phyloP scores from a whole-genome alignment of 2,797 vertebrate species.

The Notolabrus celidotus region DNA sequence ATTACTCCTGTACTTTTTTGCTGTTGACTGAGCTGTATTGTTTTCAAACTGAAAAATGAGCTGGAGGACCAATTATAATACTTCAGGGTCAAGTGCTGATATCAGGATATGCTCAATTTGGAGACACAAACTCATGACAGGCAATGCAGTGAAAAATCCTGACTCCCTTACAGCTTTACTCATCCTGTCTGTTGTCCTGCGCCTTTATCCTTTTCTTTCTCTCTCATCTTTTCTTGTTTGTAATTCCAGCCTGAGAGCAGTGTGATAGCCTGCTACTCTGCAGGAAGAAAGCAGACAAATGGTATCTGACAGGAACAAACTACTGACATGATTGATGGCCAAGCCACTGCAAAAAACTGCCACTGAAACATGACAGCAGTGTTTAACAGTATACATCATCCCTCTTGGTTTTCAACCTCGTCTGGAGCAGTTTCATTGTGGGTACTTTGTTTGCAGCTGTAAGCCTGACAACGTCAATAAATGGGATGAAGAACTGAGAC shows the following conservation, averaged over 20 bases:
- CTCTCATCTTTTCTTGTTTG: constrained; percentile 58
- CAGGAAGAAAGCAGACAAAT: constrained; percentile 61
- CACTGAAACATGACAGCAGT: constrained; percentile 56
- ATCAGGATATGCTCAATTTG: background rate
- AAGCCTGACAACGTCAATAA: constrained; percentile 28
- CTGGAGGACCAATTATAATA: background rate
- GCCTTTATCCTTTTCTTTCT: constrained; percentile 26
- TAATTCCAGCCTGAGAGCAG: constrained; percentile 59
- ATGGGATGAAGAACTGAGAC: background rate
- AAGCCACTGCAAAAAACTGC: constrained; percentile 36
- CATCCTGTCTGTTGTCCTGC: constrained; percentile 1
- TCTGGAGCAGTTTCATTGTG: constrained; percentile 18
- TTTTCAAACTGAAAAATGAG: background rate
- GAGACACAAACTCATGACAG: constrained; percentile 5
- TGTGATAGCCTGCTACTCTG: constrained; percentile 31
- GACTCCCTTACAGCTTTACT: constrained; percentile 2
- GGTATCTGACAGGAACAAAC: constrained; percentile 73
- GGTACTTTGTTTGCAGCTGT: constrained; percentile 10
- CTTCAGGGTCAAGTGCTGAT: background rate
- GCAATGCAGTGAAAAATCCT: constrained; percentile 5
- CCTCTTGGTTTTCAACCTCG: constrained; percentile 43
- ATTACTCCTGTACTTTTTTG: too few relatives aligned
- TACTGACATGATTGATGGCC: constrained; percentile 65
- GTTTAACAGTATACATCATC: constrained; percentile 42
- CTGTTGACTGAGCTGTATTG: too few relatives aligned